A percentile compares a stretch with the other conserved stretches of the same genome.
phyloP scores from a whole-genome alignment of 2,888 invertebrate genomes.

The Drosophila rellima region DNA sequence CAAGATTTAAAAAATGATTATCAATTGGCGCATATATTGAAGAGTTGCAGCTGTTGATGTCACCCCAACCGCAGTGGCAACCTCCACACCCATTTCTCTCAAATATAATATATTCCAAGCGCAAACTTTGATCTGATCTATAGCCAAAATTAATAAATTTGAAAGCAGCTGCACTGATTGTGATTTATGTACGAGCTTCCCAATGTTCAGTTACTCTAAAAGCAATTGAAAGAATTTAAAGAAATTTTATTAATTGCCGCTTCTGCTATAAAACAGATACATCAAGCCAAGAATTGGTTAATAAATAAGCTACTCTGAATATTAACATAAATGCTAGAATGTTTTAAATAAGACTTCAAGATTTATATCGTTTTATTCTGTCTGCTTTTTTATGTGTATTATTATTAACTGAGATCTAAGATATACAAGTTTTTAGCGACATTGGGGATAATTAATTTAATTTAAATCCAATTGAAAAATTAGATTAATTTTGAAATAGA shows the following conservation, averaged over 20 bases:
- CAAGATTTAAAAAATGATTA: constrained; percentile 48
- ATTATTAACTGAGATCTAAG: constrained; percentile 10
- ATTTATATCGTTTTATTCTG: neutral
- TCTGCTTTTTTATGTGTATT: neutral
- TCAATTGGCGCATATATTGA: constrained; percentile 59
- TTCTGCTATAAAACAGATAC: neutral
- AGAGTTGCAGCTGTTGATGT: constrained; percentile 56
- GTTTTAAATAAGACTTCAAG: constrained; percentile 6
- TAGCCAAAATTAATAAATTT: constrained; percentile 15
- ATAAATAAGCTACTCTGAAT: neutral
- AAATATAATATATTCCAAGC: neutral
- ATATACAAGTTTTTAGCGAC: constrained; percentile 1
- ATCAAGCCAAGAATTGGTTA: too few relatives aligned
- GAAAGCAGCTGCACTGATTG: constrained; percentile 39
- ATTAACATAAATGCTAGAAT: neutral
- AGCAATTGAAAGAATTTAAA: constrained; percentile 10
- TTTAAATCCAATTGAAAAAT: neutral
- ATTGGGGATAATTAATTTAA: neutral
- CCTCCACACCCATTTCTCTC: constrained; percentile 41
- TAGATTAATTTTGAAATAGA: constrained; percentile 15
- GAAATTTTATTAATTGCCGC: neutral
- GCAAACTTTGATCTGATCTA: constrained; percentile 37
- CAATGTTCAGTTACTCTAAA: neutral
- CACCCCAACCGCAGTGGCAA: constrained; percentile 41
- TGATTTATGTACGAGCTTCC: constrained; percentile 34